These are phyloP conservation scores for Sus cebifrons DNA, from an alignment of 2,797 vertebrate genomes.

Conservation along the genomic window DNA sequence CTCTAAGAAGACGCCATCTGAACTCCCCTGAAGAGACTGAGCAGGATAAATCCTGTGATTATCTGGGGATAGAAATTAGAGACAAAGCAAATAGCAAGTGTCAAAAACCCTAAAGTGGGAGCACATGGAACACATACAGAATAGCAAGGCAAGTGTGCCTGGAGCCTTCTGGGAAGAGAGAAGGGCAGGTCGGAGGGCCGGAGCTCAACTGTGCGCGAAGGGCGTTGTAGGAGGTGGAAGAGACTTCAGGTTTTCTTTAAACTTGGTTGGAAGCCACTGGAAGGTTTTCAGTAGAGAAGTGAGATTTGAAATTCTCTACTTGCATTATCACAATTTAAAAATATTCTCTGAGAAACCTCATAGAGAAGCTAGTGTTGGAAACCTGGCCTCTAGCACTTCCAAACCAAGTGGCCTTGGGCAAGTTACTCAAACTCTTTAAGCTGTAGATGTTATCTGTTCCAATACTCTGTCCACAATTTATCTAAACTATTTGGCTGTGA, in stretches of 20 bases:
- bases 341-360: background rate
- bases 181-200: rapidly evolving
- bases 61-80: background rate
- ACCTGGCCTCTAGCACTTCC: background rate
- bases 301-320: background rate
- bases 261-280: background rate
- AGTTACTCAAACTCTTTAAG: background rate
- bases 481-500: background rate
- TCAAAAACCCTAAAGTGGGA: background rate
- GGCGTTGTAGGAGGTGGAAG: background rate
- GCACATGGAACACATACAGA: background rate
- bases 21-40: background rate
- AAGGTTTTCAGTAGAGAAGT: background rate
- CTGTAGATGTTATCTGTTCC: background rate
- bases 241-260: background rate
- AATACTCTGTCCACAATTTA: background rate
- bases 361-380: background rate
- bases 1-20: background rate
- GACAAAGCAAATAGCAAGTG: background rate
- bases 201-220: background rate
- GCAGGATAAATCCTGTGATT: background rate
- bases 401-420: background rate
- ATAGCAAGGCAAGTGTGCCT: background rate
- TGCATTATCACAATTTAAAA: slow-evolving; percentile 8
- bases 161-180: background rate